phyloP scores from a whole-genome alignment of 1,140 invertebrate species.

The Papilio machaon region DNA sequence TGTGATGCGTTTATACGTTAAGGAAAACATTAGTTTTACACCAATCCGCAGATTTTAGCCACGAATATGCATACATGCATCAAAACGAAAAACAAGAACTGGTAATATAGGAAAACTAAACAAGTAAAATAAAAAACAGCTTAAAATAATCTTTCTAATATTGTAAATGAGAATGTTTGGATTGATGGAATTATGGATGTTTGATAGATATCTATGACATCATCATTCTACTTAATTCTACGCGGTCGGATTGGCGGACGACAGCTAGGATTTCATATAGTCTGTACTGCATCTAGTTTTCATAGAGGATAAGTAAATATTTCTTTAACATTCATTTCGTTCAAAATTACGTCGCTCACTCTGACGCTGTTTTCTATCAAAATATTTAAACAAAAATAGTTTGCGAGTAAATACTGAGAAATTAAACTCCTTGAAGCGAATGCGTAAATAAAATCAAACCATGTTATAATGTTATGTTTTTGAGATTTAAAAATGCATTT shows the following conservation, averaged over 20 bases:
- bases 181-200: too few relatives aligned
- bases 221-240: too few relatives aligned
- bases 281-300: not conserved
- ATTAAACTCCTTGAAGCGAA: conserved; percentile 22
- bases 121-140: too few relatives aligned
- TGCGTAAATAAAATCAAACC: not conserved
- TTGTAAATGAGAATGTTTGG: too few relatives aligned
- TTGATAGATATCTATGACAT: too few relatives aligned
- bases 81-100: not conserved
- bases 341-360: conserved; percentile 14
- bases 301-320: conserved; percentile 25
- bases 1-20: conserved; percentile 14
- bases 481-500: too few relatives aligned
- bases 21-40: conserved; percentile 7
- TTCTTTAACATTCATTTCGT: conserved; percentile 31
- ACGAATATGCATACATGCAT: not conserved
- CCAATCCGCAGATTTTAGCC: not conserved
- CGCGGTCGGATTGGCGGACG: too few relatives aligned
- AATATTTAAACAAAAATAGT: conserved; percentile 33
- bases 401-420: conserved; percentile 15
- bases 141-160: not conserved
- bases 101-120: not conserved
- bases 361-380: not conserved
- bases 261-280: too few relatives aligned
- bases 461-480: not conserved